Evolutionary conservation across 2,888 invertebrate species (phyloP).

Genomic region (Mantis religiosa): DNA sequence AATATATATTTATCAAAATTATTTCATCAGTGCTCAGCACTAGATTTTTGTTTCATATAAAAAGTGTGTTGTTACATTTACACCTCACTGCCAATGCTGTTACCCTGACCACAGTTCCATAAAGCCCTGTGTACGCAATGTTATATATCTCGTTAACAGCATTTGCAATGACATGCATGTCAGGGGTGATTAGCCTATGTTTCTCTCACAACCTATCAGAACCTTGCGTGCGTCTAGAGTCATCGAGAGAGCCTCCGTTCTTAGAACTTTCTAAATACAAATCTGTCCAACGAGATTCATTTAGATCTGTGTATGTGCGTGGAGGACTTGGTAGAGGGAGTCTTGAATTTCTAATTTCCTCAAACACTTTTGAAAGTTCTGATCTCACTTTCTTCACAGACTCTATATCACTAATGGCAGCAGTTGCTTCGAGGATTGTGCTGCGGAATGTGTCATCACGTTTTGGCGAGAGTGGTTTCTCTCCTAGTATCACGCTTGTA

Average conservation of each 20-base stretch:
- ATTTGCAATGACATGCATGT: background rate
- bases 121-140: no score
- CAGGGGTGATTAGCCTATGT: background rate
- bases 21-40: no score
- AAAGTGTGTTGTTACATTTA: no score
- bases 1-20: no score
- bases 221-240: background rate
- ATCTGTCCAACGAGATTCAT: background rate
- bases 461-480: background rate
- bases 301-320: background rate
- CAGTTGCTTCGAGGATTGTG: background rate
- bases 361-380: background rate
- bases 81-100: no score
- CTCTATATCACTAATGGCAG: background rate
- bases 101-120: no score
- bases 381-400: background rate
- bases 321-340: background rate
- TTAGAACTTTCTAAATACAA: background rate
- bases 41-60: no score
- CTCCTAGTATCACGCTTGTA: background rate
- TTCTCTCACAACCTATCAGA: background rate
- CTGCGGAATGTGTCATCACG: background rate
- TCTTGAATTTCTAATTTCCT: background rate
- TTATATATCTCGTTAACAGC: no score
- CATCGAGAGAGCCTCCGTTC: background rate